Evolutionary conservation across 64 coral and sea anemone species (phyloP).

Genomic region (Dendrophyllia cribrosa): DNA sequence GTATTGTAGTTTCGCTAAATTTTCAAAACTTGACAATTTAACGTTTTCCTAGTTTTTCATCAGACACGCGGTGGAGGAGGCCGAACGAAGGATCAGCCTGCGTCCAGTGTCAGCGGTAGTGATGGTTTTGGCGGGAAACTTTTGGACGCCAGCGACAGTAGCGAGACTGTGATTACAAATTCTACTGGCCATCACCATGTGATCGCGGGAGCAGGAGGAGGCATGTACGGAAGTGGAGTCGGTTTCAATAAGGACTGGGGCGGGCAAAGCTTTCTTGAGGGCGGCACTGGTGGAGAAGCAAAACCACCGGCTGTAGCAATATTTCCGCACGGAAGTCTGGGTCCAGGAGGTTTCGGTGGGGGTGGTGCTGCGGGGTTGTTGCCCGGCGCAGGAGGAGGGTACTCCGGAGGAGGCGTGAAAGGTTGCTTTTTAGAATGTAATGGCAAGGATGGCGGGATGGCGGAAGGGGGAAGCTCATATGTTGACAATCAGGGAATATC

Average conservation of each 20-base stretch:
- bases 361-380: constrained; percentile 90
- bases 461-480: constrained; percentile 87
- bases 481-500: constrained; percentile 55
- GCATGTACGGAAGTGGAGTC: constrained; percentile 71
- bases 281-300: constrained; percentile 86
- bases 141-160: constrained; percentile 40
- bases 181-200: constrained; percentile 68
- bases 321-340: constrained; percentile 57
- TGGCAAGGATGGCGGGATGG: constrained; percentile 66
- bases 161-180: constrained; percentile 47
- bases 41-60: constrained; percentile 23
- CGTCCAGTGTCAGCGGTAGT: constrained; percentile 57
- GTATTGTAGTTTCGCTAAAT: too few species aligned
- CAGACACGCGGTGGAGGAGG: constrained; percentile 78
- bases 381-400: constrained; percentile 93
- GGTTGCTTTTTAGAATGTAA: constrained; percentile 87
- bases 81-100: constrained; percentile 46
- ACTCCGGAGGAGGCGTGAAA: constrained; percentile 84
- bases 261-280: constrained; percentile 83
- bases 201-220: constrained; percentile 93
- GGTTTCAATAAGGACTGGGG: constrained; percentile 79
- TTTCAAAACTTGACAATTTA: too few species aligned
- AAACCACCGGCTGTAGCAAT: constrained; percentile 1
- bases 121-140: constrained; percentile 82
- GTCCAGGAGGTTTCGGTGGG: constrained; percentile 94